Evolutionary conservation across 2,797 vertebrate species (phyloP).

Genomic region (Philypnodon macrostomus): DNA sequence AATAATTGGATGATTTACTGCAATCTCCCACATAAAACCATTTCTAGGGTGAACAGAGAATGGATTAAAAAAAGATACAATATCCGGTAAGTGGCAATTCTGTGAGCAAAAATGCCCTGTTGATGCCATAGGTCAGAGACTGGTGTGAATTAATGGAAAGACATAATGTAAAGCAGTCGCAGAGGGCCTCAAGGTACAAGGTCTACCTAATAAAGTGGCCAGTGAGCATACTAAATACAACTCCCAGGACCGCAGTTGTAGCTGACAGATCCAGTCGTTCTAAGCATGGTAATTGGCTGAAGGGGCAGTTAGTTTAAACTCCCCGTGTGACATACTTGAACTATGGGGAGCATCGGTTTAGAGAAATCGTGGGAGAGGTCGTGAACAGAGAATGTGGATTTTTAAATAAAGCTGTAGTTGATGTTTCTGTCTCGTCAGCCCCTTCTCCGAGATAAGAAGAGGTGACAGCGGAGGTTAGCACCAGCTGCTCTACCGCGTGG

Average conservation of each 20-base stretch:
- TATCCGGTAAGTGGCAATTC: no score
- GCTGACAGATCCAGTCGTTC: slow-evolving; percentile 37
- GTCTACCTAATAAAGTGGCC: no score
- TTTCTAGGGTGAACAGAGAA: no score
- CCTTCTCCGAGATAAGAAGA: neutral
- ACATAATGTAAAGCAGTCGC: no score
- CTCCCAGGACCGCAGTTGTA: slow-evolving; percentile 14
- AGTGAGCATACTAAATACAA: no score
- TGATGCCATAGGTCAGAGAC: no score
- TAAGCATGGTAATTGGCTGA: slow-evolving; percentile 49
- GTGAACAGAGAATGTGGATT: slow-evolving; percentile 4
- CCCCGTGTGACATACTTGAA: slow-evolving; percentile 41
- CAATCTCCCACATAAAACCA: no score
- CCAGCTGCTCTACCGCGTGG: neutral
- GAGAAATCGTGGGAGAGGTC: slow-evolving; percentile 35
- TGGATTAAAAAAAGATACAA: no score
- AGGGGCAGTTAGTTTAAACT: slow-evolving; percentile 56
- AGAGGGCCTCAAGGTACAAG: no score
- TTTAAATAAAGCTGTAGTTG: slow-evolving; percentile 1
- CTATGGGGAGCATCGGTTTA: slow-evolving; percentile 24
- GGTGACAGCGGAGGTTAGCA: slow-evolving; percentile 5
- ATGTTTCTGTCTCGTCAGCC: neutral
- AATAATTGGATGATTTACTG: no score
- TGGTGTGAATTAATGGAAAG: no score
- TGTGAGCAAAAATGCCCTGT: no score